phyloP scores from a whole-genome alignment of 2,113 vertebrate genomes.

The Bambusicola thoracicus region DNA sequence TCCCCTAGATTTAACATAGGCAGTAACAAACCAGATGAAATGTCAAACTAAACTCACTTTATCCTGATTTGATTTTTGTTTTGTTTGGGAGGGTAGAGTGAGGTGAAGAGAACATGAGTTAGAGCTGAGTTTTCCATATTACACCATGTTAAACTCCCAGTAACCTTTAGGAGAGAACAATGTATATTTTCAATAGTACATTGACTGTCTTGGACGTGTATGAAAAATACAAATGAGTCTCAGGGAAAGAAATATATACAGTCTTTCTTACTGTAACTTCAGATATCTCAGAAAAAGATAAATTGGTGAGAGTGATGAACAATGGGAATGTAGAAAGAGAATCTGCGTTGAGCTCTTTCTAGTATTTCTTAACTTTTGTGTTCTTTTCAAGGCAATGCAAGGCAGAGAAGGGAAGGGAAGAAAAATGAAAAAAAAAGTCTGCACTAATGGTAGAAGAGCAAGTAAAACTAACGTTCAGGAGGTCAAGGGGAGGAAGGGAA shows the following conservation, averaged over 20 bases:
- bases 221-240: conserved; percentile 9
- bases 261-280: not conserved
- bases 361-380: not conserved
- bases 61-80: conserved; percentile 6
- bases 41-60: conserved; percentile 44
- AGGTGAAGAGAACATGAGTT: conserved; percentile 45
- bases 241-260: not conserved
- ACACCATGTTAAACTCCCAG: conserved; percentile 27
- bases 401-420: too few species aligned
- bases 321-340: not conserved
- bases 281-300: not conserved
- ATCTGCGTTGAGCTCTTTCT: not conserved
- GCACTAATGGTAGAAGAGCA: not conserved
- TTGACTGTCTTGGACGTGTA: not conserved
- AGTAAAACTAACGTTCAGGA: not conserved
- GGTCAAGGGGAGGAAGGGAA: not conserved
- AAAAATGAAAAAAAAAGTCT: not conserved
- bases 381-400: not conserved
- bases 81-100: not conserved
- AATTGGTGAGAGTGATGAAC: not conserved
- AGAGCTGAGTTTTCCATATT: conserved; percentile 20
- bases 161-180: conserved; percentile 45
- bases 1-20: not conserved
- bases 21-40: conserved; percentile 49
- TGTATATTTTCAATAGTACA: not conserved